A percentile compares a stretch with the other conserved stretches of the same genome.
Evolutionary conservation across 2,888 invertebrate genomes (phyloP).

Genomic region (Sycophila texana): DNA sequence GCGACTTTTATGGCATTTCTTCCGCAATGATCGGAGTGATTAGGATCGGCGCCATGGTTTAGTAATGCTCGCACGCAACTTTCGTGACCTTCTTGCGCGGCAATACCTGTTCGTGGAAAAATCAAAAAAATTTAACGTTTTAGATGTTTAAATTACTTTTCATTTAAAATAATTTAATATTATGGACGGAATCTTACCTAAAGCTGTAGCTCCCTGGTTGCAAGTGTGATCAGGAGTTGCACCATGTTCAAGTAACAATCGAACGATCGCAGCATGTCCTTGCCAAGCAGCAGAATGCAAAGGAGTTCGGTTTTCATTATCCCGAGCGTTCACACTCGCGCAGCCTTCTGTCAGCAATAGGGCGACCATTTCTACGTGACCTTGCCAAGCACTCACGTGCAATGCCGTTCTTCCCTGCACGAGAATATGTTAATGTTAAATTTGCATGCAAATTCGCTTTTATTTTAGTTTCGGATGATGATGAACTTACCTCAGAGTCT

Average conservation of each 20-base stretch:
- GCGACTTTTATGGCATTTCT: conserved; percentile 92
- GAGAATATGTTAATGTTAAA: neutral
- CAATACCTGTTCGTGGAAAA: conserved; percentile 83
- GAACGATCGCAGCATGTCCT: conserved; percentile 90
- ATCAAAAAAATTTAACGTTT: neutral
- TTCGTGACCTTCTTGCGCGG: conserved; percentile 96
- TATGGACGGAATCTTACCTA: conserved; percentile 77
- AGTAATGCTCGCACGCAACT: conserved; percentile 90
- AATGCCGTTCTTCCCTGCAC: conserved; percentile 88
- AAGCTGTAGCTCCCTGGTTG: conserved; percentile 95
- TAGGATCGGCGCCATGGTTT: conserved; percentile 90
- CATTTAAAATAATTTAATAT: neutral
- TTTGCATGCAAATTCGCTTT: too few species aligned
- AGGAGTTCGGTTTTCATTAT: conserved; percentile 91
- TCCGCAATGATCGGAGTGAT: conserved; percentile 91
- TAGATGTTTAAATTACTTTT: neutral
- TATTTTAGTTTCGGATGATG: neutral
- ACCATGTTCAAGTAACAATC: conserved; percentile 86
- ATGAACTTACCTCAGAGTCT: conserved; percentile 84
- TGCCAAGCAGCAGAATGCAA: conserved; percentile 98
- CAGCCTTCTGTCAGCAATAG: conserved; percentile 88
- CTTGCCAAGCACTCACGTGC: conserved; percentile 95
- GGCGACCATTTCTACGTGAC: conserved; percentile 94
- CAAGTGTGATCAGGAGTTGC: conserved; percentile 93
- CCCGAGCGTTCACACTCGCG: conserved; percentile 91